Conservation (phyloP, 2,888 invertebrate genomes). For the Dynastes maya region DNA sequence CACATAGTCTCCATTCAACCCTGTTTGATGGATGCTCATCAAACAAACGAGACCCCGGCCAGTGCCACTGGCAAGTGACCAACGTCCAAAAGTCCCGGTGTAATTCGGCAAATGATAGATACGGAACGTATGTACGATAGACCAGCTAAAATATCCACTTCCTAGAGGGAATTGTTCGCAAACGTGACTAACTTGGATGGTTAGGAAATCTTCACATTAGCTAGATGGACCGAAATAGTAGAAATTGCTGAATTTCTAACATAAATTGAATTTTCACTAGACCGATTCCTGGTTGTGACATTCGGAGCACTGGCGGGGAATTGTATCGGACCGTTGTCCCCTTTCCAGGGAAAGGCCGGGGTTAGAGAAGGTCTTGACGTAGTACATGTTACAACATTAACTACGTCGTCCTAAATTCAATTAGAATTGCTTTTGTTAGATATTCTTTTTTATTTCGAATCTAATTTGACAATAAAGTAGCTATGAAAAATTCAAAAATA, state of each 20-base stretch:
- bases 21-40: constrained; percentile 61
- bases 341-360: neutral
- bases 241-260: constrained; percentile 69
- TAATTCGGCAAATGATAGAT: constrained; percentile 68
- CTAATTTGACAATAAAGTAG: too few species aligned
- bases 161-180: neutral
- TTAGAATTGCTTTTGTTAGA: too few species aligned
- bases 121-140: constrained; percentile 56
- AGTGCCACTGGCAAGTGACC: constrained; percentile 69
- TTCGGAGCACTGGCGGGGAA: constrained; percentile 13
- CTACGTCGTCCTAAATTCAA: neutral
- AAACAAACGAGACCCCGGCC: constrained; percentile 63
- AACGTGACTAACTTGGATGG: constrained; percentile 51
- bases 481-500: too few species aligned
- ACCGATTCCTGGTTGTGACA: constrained; percentile 59
- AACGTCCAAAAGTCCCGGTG: constrained; percentile 66
- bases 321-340: constrained; percentile 18
- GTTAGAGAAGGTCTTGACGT: too few species aligned
- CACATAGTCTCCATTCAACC: neutral
- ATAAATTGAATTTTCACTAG: constrained; percentile 70
- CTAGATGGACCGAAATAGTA: constrained; percentile 68
- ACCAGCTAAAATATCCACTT: constrained; percentile 48
- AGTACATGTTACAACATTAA: neutral
- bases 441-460: too few species aligned
- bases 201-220: constrained; percentile 64